Conservation (phyloP, 2,797 vertebrate genomes). For the Rhabdomys pumilio region DNA sequence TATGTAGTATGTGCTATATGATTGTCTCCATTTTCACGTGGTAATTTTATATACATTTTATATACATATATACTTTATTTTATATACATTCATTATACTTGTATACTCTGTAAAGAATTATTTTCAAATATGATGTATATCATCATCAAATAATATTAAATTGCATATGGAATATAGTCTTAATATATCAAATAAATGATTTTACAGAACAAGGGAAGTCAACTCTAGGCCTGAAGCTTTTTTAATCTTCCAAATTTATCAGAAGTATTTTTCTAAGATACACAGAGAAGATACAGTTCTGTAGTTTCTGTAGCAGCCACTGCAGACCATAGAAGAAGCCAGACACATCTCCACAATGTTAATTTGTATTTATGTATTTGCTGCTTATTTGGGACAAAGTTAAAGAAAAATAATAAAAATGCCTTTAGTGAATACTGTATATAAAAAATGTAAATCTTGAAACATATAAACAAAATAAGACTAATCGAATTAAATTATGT, state of each 20-base stretch:
- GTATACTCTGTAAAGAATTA: background rate
- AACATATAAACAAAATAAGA: background rate
- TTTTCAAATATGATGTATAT: background rate
- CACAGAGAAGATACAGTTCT: background rate
- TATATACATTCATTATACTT: background rate
- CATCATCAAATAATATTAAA: background rate
- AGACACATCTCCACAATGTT: background rate
- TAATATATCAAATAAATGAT: constrained; percentile 22
- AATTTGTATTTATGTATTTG: background rate
- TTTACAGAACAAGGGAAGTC: background rate
- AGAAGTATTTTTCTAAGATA: background rate
- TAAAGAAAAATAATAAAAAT: background rate
- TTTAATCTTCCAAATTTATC: background rate
- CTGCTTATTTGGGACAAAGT: background rate
- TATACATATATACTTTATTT: background rate
- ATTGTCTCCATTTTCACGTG: background rate
- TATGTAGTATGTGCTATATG: background rate
- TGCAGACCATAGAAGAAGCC: background rate
- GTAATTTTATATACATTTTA: background rate
- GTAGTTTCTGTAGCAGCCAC: background rate
- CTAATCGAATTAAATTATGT: background rate
- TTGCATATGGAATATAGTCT: constrained; percentile 32
- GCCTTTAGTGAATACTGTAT: background rate
- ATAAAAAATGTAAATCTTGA: background rate
- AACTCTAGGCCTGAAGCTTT: background rate